These are phyloP conservation scores for Caenorhabditis imperialis DNA, from an alignment of 2,888 invertebrate genomes.

Conservation along the genomic window DNA sequence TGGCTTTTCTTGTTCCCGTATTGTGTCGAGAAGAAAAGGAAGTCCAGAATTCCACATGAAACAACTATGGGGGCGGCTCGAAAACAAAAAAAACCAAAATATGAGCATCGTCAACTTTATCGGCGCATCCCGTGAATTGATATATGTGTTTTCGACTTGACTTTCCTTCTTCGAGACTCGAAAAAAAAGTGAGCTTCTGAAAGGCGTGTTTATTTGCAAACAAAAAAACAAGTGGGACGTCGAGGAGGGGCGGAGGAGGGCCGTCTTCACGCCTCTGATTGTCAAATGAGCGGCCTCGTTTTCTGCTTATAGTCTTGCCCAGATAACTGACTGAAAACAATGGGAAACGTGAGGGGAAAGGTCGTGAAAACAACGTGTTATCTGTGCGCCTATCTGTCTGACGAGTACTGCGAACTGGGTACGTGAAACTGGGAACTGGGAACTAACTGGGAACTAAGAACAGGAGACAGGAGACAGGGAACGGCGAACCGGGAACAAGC, in stretches of 20 bases:
- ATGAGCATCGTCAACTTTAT: slow-evolving; percentile 2
- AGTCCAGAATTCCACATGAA: slow-evolving; percentile 4
- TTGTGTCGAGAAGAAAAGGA: not conserved
- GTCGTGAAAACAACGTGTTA: too few relatives aligned
- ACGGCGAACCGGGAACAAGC: not conserved
- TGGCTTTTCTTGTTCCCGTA: too few relatives aligned
- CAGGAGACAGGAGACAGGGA: too few relatives aligned
- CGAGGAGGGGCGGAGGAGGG: not conserved
- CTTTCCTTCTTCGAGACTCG: slow-evolving; percentile 25
- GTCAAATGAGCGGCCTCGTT: slow-evolving; percentile 32
- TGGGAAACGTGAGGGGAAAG: too few relatives aligned
- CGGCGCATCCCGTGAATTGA: slow-evolving; percentile 30
- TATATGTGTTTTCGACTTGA: slow-evolving; percentile 46
- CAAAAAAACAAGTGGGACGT: slow-evolving; percentile 30
- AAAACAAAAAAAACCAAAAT: slow-evolving; percentile 16
- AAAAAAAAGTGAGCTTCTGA: slow-evolving; percentile 36
- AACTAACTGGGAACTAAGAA: too few relatives aligned
- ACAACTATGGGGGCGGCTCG: slow-evolving; percentile 10
- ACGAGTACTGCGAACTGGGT: not conserved
- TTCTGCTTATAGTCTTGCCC: slow-evolving; percentile 26
- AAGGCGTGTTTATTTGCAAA: slow-evolving; percentile 45
- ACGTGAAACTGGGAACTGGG: not conserved
- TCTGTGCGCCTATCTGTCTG: too few relatives aligned
- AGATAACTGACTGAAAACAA: too few relatives aligned
- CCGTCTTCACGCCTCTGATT: slow-evolving; percentile 21